These are phyloP conservation scores for Benitochromis conjunctus DNA, from an alignment of 2,113 vertebrate species.

Conservation along the genomic window DNA sequence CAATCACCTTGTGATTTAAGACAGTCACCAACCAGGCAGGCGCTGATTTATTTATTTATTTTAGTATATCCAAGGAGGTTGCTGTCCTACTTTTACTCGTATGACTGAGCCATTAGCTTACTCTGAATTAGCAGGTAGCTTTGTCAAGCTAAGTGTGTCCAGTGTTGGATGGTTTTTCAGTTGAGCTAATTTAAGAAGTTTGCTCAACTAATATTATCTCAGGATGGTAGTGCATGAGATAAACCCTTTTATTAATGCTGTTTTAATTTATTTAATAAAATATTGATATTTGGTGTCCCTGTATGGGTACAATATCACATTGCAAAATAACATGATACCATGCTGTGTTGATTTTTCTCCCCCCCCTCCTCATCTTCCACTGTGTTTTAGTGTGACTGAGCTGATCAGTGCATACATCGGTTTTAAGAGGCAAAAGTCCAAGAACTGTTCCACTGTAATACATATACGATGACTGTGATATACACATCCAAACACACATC, in stretches of 20 bases:
- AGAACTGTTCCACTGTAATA: not conserved
- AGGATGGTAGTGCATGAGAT: not conserved
- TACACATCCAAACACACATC: not conserved
- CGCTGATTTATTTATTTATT: rapidly evolving
- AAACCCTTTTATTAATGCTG: not conserved
- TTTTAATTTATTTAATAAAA: not conserved
- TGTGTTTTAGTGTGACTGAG: not conserved
- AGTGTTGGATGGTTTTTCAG: not conserved
- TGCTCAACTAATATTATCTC: not conserved
- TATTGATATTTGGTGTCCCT: not conserved
- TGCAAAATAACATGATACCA: not conserved
- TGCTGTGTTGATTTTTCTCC: not conserved
- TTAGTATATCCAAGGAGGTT: not conserved
- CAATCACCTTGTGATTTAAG: not conserved
- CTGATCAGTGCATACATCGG: not conserved
- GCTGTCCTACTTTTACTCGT: not conserved
- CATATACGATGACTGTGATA: not conserved
- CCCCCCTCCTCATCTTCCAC: not conserved
- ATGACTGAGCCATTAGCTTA: not conserved
- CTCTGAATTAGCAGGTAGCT: not conserved
- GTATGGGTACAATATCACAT: not conserved
- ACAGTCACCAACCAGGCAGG: not conserved
- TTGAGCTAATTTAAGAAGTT: not conserved
- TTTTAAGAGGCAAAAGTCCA: not conserved
- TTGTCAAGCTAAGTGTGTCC: not conserved